These are phyloP conservation scores for Vulpes ferrilata DNA, from an alignment of 2,113 vertebrate species.

Conservation along the genomic window DNA sequence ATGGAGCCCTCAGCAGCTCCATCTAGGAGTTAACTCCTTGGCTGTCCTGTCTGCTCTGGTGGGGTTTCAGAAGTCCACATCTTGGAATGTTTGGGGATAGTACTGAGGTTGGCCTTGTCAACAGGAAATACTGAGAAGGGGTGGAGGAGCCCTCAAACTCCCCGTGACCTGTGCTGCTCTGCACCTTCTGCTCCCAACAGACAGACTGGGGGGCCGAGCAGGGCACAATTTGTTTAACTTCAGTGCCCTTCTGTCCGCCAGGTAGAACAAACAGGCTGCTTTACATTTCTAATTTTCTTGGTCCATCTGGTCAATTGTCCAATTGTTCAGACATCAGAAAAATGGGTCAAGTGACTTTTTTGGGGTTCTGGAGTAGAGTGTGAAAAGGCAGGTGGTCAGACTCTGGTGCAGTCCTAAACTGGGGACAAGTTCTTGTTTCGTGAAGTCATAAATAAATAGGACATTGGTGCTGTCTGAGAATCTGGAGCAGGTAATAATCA, in stretches of 20 bases:
- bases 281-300: neutral
- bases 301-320: neutral
- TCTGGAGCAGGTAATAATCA: neutral
- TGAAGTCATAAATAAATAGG: neutral
- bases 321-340: neutral
- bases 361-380: neutral
- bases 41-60: rapidly evolving
- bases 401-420: rapidly evolving
- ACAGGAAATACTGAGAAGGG: neutral
- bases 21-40: rapidly evolving
- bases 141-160: neutral
- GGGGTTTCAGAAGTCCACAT: neutral
- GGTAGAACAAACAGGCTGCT: rapidly evolving
- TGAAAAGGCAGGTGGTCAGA: neutral
- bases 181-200: neutral
- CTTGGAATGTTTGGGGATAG: neutral
- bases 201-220: rapidly evolving
- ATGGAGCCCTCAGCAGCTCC: rapidly evolving
- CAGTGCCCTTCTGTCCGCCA: rapidly evolving
- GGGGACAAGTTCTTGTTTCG: neutral
- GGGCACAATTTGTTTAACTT: neutral
- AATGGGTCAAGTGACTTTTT: neutral
- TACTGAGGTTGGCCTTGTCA: rapidly evolving
- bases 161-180: rapidly evolving
- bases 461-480: neutral